Evolutionary conservation across 2,888 invertebrate genomes (phyloP), one percentile per base, ranked within the genome.

Genomic region (Tanypteryx hageni): DNA sequence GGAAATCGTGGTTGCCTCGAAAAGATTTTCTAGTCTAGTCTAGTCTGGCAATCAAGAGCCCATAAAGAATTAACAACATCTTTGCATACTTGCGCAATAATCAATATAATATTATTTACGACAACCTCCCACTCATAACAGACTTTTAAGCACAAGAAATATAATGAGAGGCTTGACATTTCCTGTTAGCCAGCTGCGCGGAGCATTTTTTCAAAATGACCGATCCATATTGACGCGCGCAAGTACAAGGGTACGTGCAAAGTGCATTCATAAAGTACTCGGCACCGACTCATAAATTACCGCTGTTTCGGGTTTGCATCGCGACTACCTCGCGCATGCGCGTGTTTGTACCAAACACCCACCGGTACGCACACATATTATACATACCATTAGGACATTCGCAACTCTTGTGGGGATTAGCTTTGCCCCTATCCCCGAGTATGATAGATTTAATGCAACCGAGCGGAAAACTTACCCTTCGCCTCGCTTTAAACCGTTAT

Each of bases 371-470:
- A 14, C 64, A n/a, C 76, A 76, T 76, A 10, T 27, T 76, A 27
- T 27, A 27, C 76, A 76, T 76, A 27, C 76, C 76, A 10, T 76
- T 11, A 27, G 22, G 76, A 76, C 68, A 27, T 76, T 76, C 76
- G 22, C 76, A 22, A 22, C 22, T 76, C 76, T 44, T 44, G 76
- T 27, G 27, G 27, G 76, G 76, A 76, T 76, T 76, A 76, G 76
- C 76, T 22, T 27, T 27, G 18, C 68, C 76, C 22, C 13, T 76
- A 22, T 27, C 76, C 11, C 27, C 27, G 27, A 10, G 76, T n/a
- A 68, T 76, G 76, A 76, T 76, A 27, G 76, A 76, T 76, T 76
- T 76, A 76, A 76, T 76, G 76, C 76, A 76, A 10, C 68, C 64
- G 64, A 68, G 76, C 76, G 22, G 27, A 76, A 76, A 76, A 76